A percentile compares a stretch with the other conserved stretches of the same genome.
Conservation (phyloP, 2,113 vertebrate species). For the Melospiza georgiana region DNA sequence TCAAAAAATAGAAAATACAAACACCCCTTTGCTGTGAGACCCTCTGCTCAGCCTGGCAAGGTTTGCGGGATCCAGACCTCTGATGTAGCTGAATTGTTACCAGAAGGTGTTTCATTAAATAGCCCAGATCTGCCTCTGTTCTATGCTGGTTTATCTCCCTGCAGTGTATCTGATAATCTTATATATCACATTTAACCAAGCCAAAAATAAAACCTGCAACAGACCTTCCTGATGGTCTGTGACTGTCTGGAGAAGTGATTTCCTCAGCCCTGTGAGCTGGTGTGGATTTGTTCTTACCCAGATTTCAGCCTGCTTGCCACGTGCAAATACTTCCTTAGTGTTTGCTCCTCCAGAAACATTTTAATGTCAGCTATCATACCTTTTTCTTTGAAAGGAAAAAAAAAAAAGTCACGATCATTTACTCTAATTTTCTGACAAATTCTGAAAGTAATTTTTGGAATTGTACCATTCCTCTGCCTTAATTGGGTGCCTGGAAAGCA, state of each 20-base stretch:
- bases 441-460: slow-evolving; percentile 3
- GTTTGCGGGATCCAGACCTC: not conserved
- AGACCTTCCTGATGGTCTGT: slow-evolving; percentile 33
- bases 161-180: slow-evolving; percentile 25
- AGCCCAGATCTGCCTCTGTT: slow-evolving; percentile 19
- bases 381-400: not conserved
- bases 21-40: not conserved
- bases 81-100: not conserved
- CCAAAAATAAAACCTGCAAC: slow-evolving; percentile 52
- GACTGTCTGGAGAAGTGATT: slow-evolving; percentile 4
- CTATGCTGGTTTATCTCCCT: not conserved
- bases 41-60: not conserved
- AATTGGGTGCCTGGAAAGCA: not conserved
- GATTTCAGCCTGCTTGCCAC: not conserved
- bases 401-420: not conserved
- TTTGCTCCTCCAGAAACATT: not conserved
- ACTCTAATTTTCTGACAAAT: slow-evolving; percentile 4
- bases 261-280: not conserved
- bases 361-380: not conserved
- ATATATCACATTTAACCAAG: not conserved
- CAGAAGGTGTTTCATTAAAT: slow-evolving; percentile 64
- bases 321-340: not conserved
- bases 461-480: not conserved
- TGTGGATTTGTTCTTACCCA: not conserved
- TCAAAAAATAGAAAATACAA: not conserved